Evolutionary conservation across 1,140 invertebrate genomes (phyloP).

Genomic region (Cyclina sinensis): DNA sequence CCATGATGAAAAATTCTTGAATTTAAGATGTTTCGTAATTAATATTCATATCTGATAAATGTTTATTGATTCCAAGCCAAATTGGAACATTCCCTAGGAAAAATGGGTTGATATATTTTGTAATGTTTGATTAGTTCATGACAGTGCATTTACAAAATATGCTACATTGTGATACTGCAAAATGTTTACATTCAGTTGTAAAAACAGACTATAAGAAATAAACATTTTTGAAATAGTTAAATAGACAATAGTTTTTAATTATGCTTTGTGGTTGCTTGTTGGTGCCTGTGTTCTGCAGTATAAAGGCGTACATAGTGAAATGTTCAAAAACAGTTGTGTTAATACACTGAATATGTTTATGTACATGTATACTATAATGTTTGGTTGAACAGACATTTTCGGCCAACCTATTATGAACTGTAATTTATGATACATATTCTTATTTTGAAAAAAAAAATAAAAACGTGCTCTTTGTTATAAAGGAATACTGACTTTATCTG

Average conservation of each 20-base stretch:
- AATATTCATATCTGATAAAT: no score
- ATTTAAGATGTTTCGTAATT: no score
- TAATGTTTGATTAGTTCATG: no score
- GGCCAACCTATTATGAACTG: not conserved
- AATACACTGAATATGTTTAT: not conserved
- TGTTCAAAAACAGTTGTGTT: not conserved
- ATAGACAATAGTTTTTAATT: not conserved
- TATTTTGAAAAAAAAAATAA: not conserved
- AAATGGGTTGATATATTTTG: no score
- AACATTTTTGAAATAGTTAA: no score
- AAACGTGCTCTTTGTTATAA: not conserved
- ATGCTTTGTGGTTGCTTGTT: constrained; percentile 4
- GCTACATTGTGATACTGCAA: no score
- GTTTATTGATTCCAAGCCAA: no score
- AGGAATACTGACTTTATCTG: not conserved
- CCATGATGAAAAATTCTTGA: no score
- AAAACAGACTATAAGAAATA: no score
- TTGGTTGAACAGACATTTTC: not conserved
- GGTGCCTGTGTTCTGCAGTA: not conserved
- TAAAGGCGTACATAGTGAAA: not conserved
- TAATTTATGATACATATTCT: not conserved
- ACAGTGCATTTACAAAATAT: no score
- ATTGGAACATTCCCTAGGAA: no score
- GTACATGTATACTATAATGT: not conserved
- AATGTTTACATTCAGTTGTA: no score